Evolutionary conservation across 2,113 vertebrate species (phyloP), one percentile per base, ranked within the genome.

Genomic region (Amphilophus citrinellus): DNA sequence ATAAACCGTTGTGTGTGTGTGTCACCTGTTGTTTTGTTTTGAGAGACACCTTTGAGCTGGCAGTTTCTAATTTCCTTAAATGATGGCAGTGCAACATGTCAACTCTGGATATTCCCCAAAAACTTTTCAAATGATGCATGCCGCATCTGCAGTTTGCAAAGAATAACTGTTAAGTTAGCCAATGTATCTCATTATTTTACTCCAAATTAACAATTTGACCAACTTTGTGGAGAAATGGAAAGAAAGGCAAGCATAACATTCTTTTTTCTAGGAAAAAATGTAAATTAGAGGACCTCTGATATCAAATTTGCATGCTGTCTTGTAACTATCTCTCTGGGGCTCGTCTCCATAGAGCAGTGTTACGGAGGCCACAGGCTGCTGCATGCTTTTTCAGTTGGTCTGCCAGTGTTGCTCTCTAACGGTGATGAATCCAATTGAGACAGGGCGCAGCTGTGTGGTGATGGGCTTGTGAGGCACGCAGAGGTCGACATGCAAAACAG

Each of bases 401-500:
- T 50, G 13, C 10, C 44, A 47, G 13, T 47, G 44, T 47, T 47
- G 10, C 17, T 73, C 47, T 53, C 17, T 47, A 73, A 27, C 53
- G 27, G 20, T 32, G 68, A 73, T 73, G 47, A 73, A 53, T 53
- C 27, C 10, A 2, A 44, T 32, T 56, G 6, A 73, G 68, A 56
- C 24, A 73, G 44, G 22, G 42, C 44, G 53, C 44, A 35, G 68
- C 27, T 73, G 68, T n/a, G 27, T 3, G 1, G 17, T 73, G 53
- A 73, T 20, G 66, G 50, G 27, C 66, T 53, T 17, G 17, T 73
- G 10, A 73, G 13, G 47, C 47, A 6, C 14, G 6, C 47, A 50
- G 47, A 50, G 68, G 47, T 35, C 50, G 47, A 56, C 68, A 35
- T 73, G 68, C 27, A 56, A 73, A 73, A 73, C 68, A 73, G 68